These are phyloP conservation scores for Epinephelus awoara DNA, from an alignment of 2,797 vertebrate species.

Conservation along the genomic window DNA sequence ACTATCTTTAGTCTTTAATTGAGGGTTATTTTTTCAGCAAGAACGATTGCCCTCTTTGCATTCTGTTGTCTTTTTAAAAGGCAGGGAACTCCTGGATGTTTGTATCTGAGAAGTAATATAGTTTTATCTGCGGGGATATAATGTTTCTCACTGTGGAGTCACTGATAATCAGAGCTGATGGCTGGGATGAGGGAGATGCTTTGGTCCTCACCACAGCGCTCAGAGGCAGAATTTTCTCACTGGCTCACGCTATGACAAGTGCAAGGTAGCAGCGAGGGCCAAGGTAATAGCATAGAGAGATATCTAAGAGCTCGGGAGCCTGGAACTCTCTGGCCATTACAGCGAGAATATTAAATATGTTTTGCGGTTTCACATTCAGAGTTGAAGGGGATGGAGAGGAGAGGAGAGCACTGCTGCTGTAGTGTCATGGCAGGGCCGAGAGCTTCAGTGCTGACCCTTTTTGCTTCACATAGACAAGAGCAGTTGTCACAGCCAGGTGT, in stretches of 20 bases:
- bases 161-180: constrained; percentile 37
- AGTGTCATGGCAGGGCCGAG: background rate
- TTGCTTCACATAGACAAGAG: constrained; percentile 28
- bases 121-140: constrained; percentile 13
- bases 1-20: background rate
- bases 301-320: constrained; percentile 22
- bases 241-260: constrained; percentile 34
- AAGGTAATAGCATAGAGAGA: constrained; percentile 44
- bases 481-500: constrained; percentile 28
- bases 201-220: constrained; percentile 14
- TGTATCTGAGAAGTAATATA: constrained; percentile 2
- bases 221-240: constrained; percentile 24
- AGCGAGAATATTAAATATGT: constrained; percentile 50
- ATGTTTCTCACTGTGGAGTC: constrained; percentile 21
- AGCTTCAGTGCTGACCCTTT: constrained; percentile 6
- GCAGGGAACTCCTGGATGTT: constrained; percentile 2
- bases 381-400: constrained; percentile 11
- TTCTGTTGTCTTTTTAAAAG: background rate
- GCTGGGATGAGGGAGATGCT: constrained; percentile 7
- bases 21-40: background rate
- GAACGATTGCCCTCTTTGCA: background rate
- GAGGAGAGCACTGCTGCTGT: constrained; percentile 5
- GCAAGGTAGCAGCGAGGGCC: constrained; percentile 10
- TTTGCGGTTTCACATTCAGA: constrained; percentile 38
- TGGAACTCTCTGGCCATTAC: constrained; percentile 26